Conservation (phyloP, 37 sponge, comb jelly and placozoan genomes). For the Eunapius fragilis region DNA sequence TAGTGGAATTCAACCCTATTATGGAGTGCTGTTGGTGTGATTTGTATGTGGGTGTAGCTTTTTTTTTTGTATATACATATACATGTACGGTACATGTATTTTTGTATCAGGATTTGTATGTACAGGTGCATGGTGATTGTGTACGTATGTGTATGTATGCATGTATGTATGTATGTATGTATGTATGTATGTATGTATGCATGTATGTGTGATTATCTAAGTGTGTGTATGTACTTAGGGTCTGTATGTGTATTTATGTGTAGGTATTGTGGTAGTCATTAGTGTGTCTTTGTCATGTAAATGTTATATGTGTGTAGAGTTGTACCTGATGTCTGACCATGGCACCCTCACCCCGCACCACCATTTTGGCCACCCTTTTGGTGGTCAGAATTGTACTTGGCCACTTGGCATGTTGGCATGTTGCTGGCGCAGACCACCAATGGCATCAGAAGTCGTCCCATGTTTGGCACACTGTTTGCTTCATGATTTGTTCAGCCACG, state of each 20-base stretch:
- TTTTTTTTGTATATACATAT: not conserved
- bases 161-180: constrained; percentile 3
- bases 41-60: not conserved
- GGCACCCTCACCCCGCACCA: no score
- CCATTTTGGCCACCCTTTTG: no score
- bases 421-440: not conserved
- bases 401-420: not conserved
- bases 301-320: no score
- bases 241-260: no score
- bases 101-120: not conserved
- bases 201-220: not conserved
- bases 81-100: constrained; percentile 3
- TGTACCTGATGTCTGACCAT: no score
- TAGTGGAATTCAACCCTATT: not conserved
- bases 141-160: constrained; percentile 1
- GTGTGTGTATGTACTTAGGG: no score
- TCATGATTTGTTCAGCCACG: no score
- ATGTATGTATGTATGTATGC: constrained; percentile 9
- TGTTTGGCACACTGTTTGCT: not conserved
- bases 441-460: not conserved
- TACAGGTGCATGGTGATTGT: no score
- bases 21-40: not conserved
- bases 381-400: no score
- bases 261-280: no score
- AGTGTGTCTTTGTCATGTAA: no score